A percentile compares a stretch with the other conserved stretches of the same genome.
phyloP scores from a whole-genome alignment of 2,888 invertebrate species.

The Bedellia somnulentella region DNA sequence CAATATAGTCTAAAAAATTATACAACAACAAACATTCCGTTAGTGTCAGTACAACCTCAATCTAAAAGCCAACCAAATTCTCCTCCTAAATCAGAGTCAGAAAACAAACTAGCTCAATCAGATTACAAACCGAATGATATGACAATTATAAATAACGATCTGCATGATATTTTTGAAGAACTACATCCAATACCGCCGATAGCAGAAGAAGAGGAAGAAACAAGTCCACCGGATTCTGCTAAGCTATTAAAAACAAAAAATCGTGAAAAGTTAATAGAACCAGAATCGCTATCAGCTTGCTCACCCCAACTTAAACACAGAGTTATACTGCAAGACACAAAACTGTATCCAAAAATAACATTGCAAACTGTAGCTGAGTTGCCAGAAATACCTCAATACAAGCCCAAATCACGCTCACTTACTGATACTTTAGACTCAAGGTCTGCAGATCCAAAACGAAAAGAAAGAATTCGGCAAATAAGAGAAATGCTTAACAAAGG shows the following conservation, averaged over 20 bases:
- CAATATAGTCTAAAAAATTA: slow-evolving; percentile 60
- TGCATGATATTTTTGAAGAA: slow-evolving; percentile 34
- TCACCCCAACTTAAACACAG: slow-evolving; percentile 38
- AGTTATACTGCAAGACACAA: slow-evolving; percentile 46
- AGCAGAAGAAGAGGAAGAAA: slow-evolving; percentile 37
- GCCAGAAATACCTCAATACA: slow-evolving; percentile 64
- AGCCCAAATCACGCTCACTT: slow-evolving; percentile 33
- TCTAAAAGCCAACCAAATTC: slow-evolving; percentile 53
- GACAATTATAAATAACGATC: slow-evolving; percentile 26
- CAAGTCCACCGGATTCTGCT: slow-evolving; percentile 34
- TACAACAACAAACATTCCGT: slow-evolving; percentile 28
- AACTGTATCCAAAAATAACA: slow-evolving; percentile 61
- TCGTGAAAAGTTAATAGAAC: slow-evolving; percentile 52
- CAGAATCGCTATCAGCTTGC: slow-evolving; percentile 51
- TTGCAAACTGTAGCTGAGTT: slow-evolving; percentile 63
- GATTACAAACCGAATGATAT: slow-evolving; percentile 25
- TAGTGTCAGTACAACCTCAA: slow-evolving; percentile 34
- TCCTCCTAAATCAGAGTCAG: slow-evolving; percentile 46
- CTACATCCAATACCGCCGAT: slow-evolving; percentile 44
- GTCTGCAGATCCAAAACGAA: slow-evolving; percentile 57
- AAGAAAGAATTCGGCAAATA: slow-evolving; percentile 68
- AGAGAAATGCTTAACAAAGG: slow-evolving; percentile 71
- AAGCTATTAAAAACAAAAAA: slow-evolving; percentile 43
- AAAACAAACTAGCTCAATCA: slow-evolving; percentile 26
- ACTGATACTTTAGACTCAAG: slow-evolving; percentile 40